Evolutionary conservation across 2,797 vertebrate genomes (phyloP).

Genomic region (Adrianichthys oophorus): DNA sequence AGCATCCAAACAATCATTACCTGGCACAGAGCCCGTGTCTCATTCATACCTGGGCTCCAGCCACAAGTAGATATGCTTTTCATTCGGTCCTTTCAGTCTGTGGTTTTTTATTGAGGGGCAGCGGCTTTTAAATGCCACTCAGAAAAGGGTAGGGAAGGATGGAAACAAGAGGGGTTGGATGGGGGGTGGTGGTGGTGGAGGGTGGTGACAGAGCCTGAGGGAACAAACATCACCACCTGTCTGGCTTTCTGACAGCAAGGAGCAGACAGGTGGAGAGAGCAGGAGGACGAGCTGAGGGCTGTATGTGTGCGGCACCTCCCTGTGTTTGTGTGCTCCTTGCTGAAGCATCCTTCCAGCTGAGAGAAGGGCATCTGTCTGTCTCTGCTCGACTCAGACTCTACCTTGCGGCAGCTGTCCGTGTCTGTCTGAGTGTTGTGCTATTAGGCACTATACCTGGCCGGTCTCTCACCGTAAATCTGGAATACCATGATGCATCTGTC

Average conservation of each 20-base stretch:
- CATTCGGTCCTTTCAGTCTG: conserved; percentile 25
- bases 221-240: conserved; percentile 72
- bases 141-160: conserved; percentile 23
- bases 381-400: conserved; percentile 28
- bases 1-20: conserved; percentile 62
- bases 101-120: conserved; percentile 43
- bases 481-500: conserved; percentile 54
- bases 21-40: conserved; percentile 59
- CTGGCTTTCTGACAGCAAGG: conserved; percentile 73
- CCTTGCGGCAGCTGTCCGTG: conserved; percentile 47
- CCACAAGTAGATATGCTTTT: conserved; percentile 45
- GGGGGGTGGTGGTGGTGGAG: conserved; percentile 2
- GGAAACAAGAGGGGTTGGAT: conserved; percentile 39
- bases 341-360: conserved; percentile 41
- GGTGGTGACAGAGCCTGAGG: conserved; percentile 67
- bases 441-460: conserved; percentile 51
- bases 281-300: conserved; percentile 29
- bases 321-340: conserved; percentile 11
- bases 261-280: conserved; percentile 72
- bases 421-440: conserved; percentile 29
- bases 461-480: conserved; percentile 29
- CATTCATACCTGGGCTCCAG: conserved; percentile 63
- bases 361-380: conserved; percentile 73
- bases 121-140: conserved; percentile 69
- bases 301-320: conserved; percentile 10